Percentiles rank a stretch among this genome's conserved stretches.
Evolutionary conservation across 2,888 invertebrate species (phyloP).

Genomic region (Plagodis dolabraria): DNA sequence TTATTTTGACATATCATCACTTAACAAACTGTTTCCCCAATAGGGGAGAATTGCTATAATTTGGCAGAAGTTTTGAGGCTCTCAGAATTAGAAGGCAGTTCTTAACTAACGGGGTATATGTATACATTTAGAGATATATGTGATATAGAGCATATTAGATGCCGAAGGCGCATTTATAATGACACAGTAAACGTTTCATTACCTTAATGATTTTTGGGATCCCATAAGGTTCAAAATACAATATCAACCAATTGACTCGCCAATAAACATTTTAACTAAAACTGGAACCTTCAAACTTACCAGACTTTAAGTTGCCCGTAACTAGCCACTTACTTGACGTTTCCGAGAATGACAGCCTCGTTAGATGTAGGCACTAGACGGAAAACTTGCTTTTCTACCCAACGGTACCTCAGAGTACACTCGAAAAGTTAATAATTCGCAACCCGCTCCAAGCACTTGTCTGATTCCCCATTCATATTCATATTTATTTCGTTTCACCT

Average conservation of each 20-base stretch:
- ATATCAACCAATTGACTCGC: neutral
- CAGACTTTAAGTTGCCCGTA: slow-evolving; percentile 30
- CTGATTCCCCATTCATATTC: slow-evolving; percentile 83
- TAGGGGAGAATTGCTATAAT: neutral
- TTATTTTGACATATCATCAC: too few relatives aligned
- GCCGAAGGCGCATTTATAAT: too few relatives aligned
- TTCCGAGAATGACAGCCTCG: slow-evolving; percentile 64
- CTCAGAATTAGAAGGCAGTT: too few relatives aligned
- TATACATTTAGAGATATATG: too few relatives aligned
- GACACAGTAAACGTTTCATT: too few relatives aligned
- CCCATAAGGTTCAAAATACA: too few relatives aligned
- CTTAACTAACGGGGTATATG: too few relatives aligned
- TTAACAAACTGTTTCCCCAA: neutral
- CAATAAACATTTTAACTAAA: neutral
- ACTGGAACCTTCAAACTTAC: slow-evolving; percentile 12
- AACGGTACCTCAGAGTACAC: slow-evolving; percentile 68
- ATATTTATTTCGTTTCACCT: slow-evolving; percentile 84
- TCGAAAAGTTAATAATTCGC: slow-evolving; percentile 82
- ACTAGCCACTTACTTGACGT: slow-evolving; percentile 47
- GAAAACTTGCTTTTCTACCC: slow-evolving; percentile 52
- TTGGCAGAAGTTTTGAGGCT: too few relatives aligned
- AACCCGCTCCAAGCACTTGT: slow-evolving; percentile 74
- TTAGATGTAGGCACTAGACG: slow-evolving; percentile 58
- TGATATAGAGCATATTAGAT: too few relatives aligned
- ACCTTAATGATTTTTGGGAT: too few relatives aligned